Evolutionary conservation across 2,797 vertebrate genomes (phyloP), one percentile per base, ranked within the genome.

Genomic region (Mormyrus proboscirostris): DNA sequence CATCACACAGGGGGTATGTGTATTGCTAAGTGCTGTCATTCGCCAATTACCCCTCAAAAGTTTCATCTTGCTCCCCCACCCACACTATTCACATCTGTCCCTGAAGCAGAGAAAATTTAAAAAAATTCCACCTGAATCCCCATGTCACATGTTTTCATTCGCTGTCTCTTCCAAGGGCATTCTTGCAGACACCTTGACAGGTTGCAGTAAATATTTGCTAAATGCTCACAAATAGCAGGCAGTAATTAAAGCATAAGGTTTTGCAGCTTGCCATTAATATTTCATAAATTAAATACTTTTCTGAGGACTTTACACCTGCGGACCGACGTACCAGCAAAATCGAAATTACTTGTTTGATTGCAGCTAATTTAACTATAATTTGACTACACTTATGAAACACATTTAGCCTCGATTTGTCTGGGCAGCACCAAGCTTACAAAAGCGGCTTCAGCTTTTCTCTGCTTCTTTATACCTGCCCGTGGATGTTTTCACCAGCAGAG

Each of bases 151-250:
- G 14, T 41, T 16, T 79, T 5, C 38, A 38, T 79, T 79, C 14
- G 10, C 5, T 16, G 14, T 6, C 33, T 76, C 16, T n/a, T 79
- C 38, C 73, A 38, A 79, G 73, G 73, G 38, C 73, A 44, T 41
- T 79, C 14, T 79, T 16, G 38, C 33, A 55, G 38, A 88, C 82
- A 88, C 87, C 49, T 16, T 90, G 87, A 88, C 87, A 90, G 87
- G 65, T 76, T 6, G 65, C 84, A 49, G 51, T 79, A 79, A 51
- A 86, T 86, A 86, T 50, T 86, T 50, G 50, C 22, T 86, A 86
- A 86, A 49, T 86, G 50, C 49, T 86, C 83, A 86, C 50, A 86
- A 53, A 86, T 86, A 86, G 14, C 73, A 79, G 73, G 73, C 16
- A 79, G 73, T 8, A 41, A 41, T 79, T 79, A 79, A 38, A 79